These are phyloP conservation scores for Dryoscopus gambensis DNA, from an alignment of 2,113 vertebrate genomes.

Conservation along the genomic window DNA sequence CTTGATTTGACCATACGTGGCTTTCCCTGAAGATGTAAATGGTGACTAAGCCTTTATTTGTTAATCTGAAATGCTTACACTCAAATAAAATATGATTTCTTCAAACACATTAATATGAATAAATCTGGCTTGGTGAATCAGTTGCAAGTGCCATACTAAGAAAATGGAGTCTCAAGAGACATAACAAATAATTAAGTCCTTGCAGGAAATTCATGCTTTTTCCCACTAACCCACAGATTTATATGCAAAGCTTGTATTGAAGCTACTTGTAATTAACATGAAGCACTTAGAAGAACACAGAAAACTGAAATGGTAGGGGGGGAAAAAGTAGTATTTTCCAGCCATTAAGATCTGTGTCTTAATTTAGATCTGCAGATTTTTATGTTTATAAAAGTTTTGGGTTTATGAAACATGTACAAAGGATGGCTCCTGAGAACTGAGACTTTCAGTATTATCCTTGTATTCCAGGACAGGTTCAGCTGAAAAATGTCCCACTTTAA, in stretches of 20 bases:
- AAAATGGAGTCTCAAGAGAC: not conserved
- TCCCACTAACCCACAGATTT: not conserved
- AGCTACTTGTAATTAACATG: not conserved
- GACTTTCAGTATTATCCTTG: not conserved
- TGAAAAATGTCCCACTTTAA: not conserved
- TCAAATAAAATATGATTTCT: not conserved
- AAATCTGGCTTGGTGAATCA: not conserved
- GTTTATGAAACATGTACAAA: not conserved
- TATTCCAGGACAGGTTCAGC: not conserved
- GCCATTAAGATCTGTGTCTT: not conserved
- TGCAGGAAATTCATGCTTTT: not conserved
- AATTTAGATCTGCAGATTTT: not conserved
- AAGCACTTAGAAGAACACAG: not conserved
- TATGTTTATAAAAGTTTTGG: not conserved
- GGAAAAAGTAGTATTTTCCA: not conserved
- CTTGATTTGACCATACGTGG: conserved; percentile 2
- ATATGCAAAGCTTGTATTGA: not conserved
- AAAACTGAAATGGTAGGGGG: not conserved
- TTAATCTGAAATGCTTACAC: conserved; percentile 3
- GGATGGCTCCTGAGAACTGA: not conserved
- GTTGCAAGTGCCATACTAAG: not conserved
- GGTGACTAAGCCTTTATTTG: conserved; percentile 25
- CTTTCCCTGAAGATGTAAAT: conserved; percentile 8
- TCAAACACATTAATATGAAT: not conserved
- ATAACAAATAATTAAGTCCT: not conserved